These are phyloP conservation scores for Hyperopisus bebe DNA, from an alignment of 2,113 vertebrate genomes.

Conservation along the genomic window DNA sequence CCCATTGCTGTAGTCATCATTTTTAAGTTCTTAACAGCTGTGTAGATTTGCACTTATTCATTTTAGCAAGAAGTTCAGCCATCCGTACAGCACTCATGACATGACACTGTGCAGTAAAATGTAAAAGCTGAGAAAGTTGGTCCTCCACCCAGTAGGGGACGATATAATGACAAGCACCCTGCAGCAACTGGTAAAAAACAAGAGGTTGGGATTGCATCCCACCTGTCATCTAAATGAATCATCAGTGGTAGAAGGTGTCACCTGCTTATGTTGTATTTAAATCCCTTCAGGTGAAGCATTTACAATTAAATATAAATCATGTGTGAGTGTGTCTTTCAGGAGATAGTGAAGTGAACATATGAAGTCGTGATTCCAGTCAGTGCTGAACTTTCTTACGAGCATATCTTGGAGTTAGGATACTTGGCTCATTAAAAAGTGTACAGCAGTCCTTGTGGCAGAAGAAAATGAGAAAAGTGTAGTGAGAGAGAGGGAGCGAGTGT, in stretches of 20 bases:
- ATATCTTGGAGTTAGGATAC: conserved; percentile 32
- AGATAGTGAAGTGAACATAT: conserved; percentile 6
- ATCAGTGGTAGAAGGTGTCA: background rate
- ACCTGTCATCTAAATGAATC: background rate
- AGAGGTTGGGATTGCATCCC: background rate
- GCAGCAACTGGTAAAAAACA: background rate
- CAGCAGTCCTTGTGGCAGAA: background rate
- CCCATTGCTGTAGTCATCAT: background rate
- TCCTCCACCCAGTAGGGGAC: background rate
- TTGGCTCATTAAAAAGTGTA: conserved; percentile 3
- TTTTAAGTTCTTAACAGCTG: background rate
- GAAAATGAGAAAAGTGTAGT: conserved; percentile 13
- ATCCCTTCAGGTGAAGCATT: background rate
- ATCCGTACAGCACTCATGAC: background rate
- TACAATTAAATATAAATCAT: background rate
- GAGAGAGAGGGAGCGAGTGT: conserved; percentile 9
- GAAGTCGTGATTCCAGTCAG: conserved; percentile 16
- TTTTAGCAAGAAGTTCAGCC: background rate
- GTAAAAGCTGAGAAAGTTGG: background rate
- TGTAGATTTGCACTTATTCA: background rate
- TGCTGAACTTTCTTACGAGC: conserved; percentile 26
- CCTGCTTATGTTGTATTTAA: background rate
- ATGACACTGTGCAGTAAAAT: background rate
- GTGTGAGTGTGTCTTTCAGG: background rate
- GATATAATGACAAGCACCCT: background rate